phyloP scores from a whole-genome alignment of 2,113 vertebrate species.

The Ptilonorhynchus violaceus region DNA sequence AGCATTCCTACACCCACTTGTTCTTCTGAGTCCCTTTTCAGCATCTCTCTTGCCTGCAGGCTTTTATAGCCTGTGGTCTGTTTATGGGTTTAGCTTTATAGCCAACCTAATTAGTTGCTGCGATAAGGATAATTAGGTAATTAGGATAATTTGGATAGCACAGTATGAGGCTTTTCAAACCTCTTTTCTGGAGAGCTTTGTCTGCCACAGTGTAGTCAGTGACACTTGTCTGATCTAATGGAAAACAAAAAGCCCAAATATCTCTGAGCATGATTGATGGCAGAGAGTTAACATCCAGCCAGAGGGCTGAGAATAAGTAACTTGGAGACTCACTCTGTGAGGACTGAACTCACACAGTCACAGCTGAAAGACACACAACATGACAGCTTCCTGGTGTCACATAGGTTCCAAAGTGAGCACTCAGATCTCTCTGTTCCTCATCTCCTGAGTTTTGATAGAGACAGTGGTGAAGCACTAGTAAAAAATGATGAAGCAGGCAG shows the following conservation, averaged over 20 bases:
- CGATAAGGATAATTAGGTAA: slow-evolving; percentile 58
- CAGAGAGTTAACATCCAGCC: background rate
- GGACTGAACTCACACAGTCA: background rate
- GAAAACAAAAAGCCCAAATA: background rate
- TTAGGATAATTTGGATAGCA: slow-evolving; percentile 44
- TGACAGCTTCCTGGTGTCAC: background rate
- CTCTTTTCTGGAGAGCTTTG: slow-evolving; percentile 26
- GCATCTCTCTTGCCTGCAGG: background rate
- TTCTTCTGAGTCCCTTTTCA: background rate
- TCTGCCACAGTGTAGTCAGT: background rate
- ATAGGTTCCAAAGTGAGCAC: background rate
- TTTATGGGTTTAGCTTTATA: slow-evolving; percentile 45
- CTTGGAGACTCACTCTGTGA: background rate
- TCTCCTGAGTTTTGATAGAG: background rate
- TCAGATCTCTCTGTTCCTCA: background rate
- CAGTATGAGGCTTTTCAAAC: slow-evolving; percentile 24
- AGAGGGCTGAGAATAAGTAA: background rate
- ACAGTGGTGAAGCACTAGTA: fast-evolving
- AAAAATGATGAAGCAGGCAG: background rate
- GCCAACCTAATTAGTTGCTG: slow-evolving; percentile 22
- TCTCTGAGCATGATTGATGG: background rate
- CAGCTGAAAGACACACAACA: background rate
- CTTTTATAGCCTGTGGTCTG: slow-evolving; percentile 27
- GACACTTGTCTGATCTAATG: background rate
- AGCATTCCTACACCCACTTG: background rate